Evolutionary conservation across 2,113 vertebrate species (phyloP).

Genomic region (Arvicanthis niloticus): DNA sequence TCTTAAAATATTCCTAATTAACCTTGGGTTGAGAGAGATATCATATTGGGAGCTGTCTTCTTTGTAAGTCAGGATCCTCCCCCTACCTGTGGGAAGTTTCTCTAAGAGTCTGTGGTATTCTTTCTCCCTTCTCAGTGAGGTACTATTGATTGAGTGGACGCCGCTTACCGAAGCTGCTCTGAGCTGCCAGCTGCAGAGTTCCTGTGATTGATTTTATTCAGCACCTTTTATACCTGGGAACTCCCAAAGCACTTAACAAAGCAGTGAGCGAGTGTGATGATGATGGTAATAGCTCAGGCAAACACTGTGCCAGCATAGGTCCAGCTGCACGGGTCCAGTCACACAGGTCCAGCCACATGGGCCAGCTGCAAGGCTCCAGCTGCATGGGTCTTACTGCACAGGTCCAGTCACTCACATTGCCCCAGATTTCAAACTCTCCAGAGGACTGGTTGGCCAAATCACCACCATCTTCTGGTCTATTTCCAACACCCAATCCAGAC

Average conservation of each 20-base stretch:
- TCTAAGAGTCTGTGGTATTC: slow-evolving; percentile 70
- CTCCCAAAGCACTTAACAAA: slow-evolving; percentile 79
- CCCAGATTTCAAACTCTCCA: background rate
- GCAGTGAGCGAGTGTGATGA: slow-evolving; percentile 56
- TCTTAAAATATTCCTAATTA: background rate
- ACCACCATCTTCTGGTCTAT: background rate
- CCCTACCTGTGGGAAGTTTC: slow-evolving; percentile 69
- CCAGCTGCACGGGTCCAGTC: too few species aligned
- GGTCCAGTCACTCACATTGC: background rate
- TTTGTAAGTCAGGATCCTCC: background rate
- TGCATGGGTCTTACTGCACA: too few species aligned
- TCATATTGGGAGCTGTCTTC: background rate
- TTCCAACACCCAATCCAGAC: background rate
- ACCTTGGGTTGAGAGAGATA: background rate
- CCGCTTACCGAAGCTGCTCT: slow-evolving; percentile 55
- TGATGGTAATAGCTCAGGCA: background rate
- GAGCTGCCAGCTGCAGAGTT: slow-evolving; percentile 70
- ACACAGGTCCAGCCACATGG: too few species aligned
- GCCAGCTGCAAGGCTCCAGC: too few species aligned
- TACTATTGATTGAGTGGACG: slow-evolving; percentile 79
- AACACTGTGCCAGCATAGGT: background rate
- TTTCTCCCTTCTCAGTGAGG: slow-evolving; percentile 70
- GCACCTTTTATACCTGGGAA: slow-evolving; percentile 79
- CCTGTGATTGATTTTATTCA: slow-evolving; percentile 80
- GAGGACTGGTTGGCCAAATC: background rate